Conservation (phyloP, 1,140 invertebrate species). For the Mercenaria mercenaria region DNA sequence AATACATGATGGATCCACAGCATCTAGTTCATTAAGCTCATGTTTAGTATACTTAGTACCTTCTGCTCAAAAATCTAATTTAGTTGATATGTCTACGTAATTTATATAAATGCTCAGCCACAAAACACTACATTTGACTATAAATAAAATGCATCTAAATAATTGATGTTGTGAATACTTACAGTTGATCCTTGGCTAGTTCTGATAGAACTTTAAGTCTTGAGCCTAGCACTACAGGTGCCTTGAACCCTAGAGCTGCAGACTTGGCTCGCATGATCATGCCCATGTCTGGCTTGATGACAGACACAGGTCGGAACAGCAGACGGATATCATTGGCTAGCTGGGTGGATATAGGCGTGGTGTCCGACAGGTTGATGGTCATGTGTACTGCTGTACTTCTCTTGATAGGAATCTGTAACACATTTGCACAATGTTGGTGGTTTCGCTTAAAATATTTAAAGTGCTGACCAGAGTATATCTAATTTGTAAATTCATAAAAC, state of each 20-base stretch:
- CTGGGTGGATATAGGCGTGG: constrained; percentile 36
- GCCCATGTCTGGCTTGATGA: constrained; percentile 83
- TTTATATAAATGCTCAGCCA: no score
- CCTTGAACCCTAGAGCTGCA: constrained; percentile 82
- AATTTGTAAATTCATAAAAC: no score
- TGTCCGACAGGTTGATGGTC: constrained; percentile 75
- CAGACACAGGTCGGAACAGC: constrained; percentile 83
- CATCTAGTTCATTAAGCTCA: no score
- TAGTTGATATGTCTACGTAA: no score
- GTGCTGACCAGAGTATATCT: neutral
- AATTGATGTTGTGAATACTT: no score
- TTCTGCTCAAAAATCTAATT: no score
- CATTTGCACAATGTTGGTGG: no score
- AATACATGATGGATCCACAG: no score
- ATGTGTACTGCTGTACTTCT: constrained; percentile 81
- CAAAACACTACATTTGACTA: no score
- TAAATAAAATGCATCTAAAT: no score
- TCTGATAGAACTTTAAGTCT: constrained; percentile 83
- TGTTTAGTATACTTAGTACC: no score
- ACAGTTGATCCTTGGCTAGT: constrained; percentile 84
- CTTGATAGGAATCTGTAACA: constrained; percentile 79
- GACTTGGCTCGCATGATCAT: constrained; percentile 84
- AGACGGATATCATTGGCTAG: constrained; percentile 81
- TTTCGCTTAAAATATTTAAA: neutral
- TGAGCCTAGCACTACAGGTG: constrained; percentile 80